Base-by-base conservation (phyloP, 2,888 invertebrate species). In the Metalampra italica region DNA sequence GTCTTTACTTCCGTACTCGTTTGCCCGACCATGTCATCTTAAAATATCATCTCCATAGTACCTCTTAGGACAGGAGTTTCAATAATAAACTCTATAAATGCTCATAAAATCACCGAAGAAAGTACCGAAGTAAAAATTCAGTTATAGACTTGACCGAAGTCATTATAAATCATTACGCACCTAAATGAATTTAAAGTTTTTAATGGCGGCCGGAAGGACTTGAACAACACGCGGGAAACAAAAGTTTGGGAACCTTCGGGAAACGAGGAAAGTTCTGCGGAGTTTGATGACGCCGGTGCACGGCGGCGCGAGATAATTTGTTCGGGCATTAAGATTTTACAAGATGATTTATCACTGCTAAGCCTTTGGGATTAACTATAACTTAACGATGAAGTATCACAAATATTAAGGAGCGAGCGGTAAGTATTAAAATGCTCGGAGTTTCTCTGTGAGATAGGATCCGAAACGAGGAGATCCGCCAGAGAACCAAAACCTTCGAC, bases 141-240 rank as follows among this genome's bases (percentile, higher is more conserved):
- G 11, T 32, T 11, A 32, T 32, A 32, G 32, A 11, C 11, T 32
- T 32, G 9, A 36, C 36, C 36, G 36, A 36, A 36, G n/a, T 36
- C 36, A 36, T 36, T 36, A 36, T 36, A 36, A 36, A 36, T 36
- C 36, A 57, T 62, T 54, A 60, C 53, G 47, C 51, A 56, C 57
- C 59, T 66, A 70, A 73, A 73, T 66, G 71, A 71, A 75, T 76
- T 72, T 66, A 70, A 78, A 78, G 62, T 14, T 79, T 78, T 73
- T 74, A 75, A 75, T 72, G 69, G 69, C 47, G 46, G 55, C 50
- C 58, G 11, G 11, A 36, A 36, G 36, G 36, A 36, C 36, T 9
- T n/a, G 5, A n/a, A n/a, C n/a, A 36, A 36, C 36, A 36, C 36
- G 36, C 5, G 11, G n/a, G 36, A 36, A 36, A 36, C 36, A 36